Conservation (phyloP, 2,888 invertebrate genomes). For the Cryptocephalus moraei region DNA sequence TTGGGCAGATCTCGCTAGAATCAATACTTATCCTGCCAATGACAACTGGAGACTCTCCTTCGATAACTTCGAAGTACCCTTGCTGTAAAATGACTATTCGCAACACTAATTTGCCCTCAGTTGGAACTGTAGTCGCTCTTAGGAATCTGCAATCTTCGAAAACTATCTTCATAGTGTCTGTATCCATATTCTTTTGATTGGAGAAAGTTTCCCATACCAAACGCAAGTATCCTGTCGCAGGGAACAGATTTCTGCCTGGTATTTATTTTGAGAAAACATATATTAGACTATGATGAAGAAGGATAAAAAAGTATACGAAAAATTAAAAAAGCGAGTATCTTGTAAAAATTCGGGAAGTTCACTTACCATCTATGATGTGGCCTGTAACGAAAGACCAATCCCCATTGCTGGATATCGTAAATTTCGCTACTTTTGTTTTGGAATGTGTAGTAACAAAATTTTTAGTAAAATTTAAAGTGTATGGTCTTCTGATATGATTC, state of each 20-base stretch:
- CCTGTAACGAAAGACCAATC: too few relatives aligned
- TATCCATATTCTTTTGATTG: constrained; percentile 29
- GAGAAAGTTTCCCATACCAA: constrained; percentile 43
- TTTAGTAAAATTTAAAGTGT: too few relatives aligned
- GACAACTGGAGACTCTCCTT: too few relatives aligned
- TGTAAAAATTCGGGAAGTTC: too few relatives aligned
- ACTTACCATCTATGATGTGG: too few relatives aligned
- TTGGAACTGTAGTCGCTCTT: constrained; percentile 42
- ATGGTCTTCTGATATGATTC: constrained; percentile 55
- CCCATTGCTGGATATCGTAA: too few relatives aligned
- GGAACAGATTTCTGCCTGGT: constrained; percentile 32
- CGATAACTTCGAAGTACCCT: too few relatives aligned
- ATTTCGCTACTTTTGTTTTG: too few relatives aligned
- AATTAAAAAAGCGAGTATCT: too few relatives aligned
- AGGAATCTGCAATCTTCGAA: constrained; percentile 51
- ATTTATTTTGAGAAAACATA: neutral
- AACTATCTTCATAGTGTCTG: constrained; percentile 40
- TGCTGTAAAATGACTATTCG: neutral
- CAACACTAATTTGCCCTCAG: constrained; percentile 25
- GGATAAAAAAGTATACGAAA: too few relatives aligned
- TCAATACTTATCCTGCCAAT: constrained; percentile 33
- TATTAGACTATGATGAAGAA: too few relatives aligned
- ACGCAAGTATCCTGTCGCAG: constrained; percentile 47
- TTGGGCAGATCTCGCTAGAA: neutral
- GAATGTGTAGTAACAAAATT: too few relatives aligned